phyloP scores from a whole-genome alignment of 2,797 vertebrate genomes.

The Typhlichthys subterraneus region DNA sequence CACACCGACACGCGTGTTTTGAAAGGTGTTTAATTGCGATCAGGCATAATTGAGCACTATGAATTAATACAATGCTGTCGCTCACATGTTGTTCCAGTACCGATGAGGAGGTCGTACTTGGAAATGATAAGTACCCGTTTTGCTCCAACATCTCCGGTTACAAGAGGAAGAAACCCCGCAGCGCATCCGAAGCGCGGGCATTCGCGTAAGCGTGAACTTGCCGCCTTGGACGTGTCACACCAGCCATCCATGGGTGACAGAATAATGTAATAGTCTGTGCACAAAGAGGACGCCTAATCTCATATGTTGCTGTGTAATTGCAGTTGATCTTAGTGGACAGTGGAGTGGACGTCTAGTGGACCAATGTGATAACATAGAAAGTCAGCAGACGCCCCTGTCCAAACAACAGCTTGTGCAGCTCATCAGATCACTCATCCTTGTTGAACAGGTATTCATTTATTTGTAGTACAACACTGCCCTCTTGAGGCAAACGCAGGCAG shows the following conservation, averaged over 20 bases:
- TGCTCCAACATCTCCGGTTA: slow-evolving; percentile 32
- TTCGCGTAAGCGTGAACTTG: slow-evolving; percentile 42
- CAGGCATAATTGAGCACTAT: background rate
- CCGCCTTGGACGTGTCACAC: too few relatives aligned
- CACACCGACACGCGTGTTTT: too few relatives aligned
- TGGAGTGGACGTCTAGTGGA: slow-evolving; percentile 51
- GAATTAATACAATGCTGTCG: background rate
- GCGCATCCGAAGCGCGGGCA: slow-evolving; percentile 23
- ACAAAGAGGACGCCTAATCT: too few relatives aligned
- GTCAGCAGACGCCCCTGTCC: slow-evolving; percentile 54
- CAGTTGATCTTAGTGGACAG: slow-evolving; percentile 53
- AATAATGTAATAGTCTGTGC: background rate
- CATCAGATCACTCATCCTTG: slow-evolving; percentile 69
- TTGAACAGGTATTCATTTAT: slow-evolving; percentile 64
- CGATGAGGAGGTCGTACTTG: slow-evolving; percentile 73
- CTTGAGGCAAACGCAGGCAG: background rate
- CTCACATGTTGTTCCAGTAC: slow-evolving; percentile 39
- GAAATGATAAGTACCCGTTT: slow-evolving; percentile 67
- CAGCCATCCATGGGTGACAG: background rate
- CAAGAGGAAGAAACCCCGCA: slow-evolving; percentile 27
- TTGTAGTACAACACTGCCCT: background rate
- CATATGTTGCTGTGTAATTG: slow-evolving; percentile 9
- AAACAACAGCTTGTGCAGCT: slow-evolving; percentile 74
- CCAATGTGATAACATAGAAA: slow-evolving; percentile 55
- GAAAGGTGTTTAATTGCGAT: too few relatives aligned